A percentile compares a stretch with the other conserved stretches of the same genome.
Evolutionary conservation across 2,888 invertebrate species (phyloP).

Genomic region (Agrypnus murinus): DNA sequence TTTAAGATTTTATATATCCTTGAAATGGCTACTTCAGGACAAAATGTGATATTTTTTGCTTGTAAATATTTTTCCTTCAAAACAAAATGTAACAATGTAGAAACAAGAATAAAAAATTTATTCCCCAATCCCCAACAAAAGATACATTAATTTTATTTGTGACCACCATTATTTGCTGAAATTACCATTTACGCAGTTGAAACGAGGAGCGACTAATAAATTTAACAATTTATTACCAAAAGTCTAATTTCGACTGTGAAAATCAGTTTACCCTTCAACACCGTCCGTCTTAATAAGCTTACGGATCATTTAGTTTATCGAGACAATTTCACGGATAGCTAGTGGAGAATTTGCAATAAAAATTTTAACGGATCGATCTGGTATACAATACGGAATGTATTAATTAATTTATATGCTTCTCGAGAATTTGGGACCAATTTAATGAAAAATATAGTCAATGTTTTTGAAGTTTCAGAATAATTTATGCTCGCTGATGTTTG

Average conservation of each 20-base stretch:
- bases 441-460: not conserved
- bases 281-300: slow-evolving; percentile 26
- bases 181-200: too few species aligned
- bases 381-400: not conserved
- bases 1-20: slow-evolving; percentile 11
- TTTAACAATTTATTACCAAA: slow-evolving; percentile 19
- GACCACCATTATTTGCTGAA: too few species aligned
- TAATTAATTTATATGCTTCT: slow-evolving; percentile 4
- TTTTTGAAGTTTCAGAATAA: too few species aligned
- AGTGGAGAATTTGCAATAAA: slow-evolving; percentile 20
- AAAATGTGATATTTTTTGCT: slow-evolving; percentile 1
- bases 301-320: slow-evolving; percentile 22
- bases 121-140: too few species aligned
- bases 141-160: too few species aligned
- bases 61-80: too few species aligned
- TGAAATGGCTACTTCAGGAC: not conserved
- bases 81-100: too few species aligned
- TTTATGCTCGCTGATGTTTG: too few species aligned
- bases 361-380: slow-evolving; percentile 1
- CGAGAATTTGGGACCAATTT: not conserved
- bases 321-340: slow-evolving; percentile 20
- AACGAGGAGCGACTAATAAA: slow-evolving; percentile 9
- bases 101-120: too few species aligned
- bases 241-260: slow-evolving; percentile 18
- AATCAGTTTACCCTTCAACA: slow-evolving; percentile 19